Evolutionary conservation across 2,888 invertebrate genomes (phyloP).

Genomic region (Pyralis farinalis): DNA sequence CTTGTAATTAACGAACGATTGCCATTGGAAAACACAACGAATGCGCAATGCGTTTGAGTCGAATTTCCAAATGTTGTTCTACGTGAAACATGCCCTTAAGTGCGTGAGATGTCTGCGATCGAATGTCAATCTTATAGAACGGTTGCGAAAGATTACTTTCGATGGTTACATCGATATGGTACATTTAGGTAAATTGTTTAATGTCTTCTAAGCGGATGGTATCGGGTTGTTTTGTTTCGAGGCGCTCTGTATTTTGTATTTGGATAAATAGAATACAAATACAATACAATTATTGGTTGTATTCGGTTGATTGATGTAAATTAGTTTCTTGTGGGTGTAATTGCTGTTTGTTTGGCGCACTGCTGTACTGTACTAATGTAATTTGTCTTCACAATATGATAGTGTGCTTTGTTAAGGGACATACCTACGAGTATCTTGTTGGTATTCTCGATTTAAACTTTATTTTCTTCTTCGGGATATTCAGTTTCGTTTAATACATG

Average conservation of each 20-base stretch:
- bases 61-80: too few relatives aligned
- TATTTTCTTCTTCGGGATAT: too few relatives aligned
- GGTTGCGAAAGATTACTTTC: constrained; percentile 2
- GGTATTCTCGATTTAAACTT: too few relatives aligned
- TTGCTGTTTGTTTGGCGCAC: neutral
- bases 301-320: constrained; percentile 36
- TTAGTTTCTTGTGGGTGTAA: neutral
- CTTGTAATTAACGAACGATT: constrained; percentile 11
- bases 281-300: constrained; percentile 6
- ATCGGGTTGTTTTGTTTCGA: constrained; percentile 60
- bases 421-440: too few relatives aligned
- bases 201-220: constrained; percentile 64
- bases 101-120: neutral
- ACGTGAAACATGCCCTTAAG: neutral
- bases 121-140: constrained; percentile 1
- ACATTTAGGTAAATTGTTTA: constrained; percentile 72
- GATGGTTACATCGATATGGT: constrained; percentile 16
- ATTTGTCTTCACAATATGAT: too few relatives aligned
- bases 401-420: too few relatives aligned
- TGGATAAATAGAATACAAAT: constrained; percentile 11
- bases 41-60: too few relatives aligned
- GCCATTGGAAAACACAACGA: too few relatives aligned
- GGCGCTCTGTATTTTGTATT: constrained; percentile 19
- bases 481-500: too few relatives aligned
- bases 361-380: neutral